phyloP scores from a whole-genome alignment of 1,140 invertebrate genomes.

The Trinorchestia longiramus region DNA sequence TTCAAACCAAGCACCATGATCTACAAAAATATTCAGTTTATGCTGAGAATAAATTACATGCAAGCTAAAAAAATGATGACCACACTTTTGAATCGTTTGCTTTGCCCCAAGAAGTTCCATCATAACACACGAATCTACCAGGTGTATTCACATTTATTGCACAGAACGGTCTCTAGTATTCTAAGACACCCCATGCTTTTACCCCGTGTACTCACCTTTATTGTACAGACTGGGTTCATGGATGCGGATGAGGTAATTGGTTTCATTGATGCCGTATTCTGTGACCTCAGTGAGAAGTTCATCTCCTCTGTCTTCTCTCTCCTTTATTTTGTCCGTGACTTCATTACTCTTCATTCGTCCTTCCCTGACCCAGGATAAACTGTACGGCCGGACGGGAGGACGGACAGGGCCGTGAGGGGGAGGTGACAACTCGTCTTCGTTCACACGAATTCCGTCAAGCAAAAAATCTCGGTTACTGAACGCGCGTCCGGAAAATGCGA shows the following conservation, averaged over 20 bases:
- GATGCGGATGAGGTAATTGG: slow-evolving; percentile 77
- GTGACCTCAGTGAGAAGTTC: slow-evolving; percentile 63
- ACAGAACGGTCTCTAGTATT: not conserved
- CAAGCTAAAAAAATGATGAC: too few relatives aligned
- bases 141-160: not conserved
- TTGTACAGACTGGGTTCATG: slow-evolving; percentile 79
- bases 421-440: slow-evolving; percentile 13
- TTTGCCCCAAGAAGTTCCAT: too few relatives aligned
- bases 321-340: slow-evolving; percentile 60
- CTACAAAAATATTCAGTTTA: too few relatives aligned
- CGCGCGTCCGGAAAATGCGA: not conserved
- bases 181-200: not conserved
- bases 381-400: slow-evolving; percentile 58
- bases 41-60: too few relatives aligned
- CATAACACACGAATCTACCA: not conserved
- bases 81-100: too few relatives aligned
- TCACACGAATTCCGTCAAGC: not conserved
- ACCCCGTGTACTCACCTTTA: slow-evolving; percentile 74
- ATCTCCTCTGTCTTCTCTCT: slow-evolving; percentile 56
- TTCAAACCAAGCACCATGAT: too few relatives aligned
- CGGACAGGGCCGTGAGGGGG: slow-evolving; percentile 51
- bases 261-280: slow-evolving; percentile 77
- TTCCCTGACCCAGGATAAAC: slow-evolving; percentile 60
- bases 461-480: not conserved
- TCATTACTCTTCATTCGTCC: slow-evolving; percentile 32